phyloP scores from a whole-genome alignment of 2,797 vertebrate genomes.

The Cuculus canorus region DNA sequence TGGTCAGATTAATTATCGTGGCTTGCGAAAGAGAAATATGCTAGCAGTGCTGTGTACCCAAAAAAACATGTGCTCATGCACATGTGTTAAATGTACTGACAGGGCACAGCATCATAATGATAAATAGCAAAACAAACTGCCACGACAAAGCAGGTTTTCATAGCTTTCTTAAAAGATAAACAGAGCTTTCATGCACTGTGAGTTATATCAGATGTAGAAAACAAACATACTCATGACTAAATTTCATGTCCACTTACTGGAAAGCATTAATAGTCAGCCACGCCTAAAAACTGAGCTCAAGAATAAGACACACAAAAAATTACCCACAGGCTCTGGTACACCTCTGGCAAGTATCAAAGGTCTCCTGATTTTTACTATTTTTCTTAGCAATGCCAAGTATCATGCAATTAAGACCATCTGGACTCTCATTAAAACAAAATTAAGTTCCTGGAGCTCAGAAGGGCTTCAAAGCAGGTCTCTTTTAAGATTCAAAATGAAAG shows the following conservation, averaged over 20 bases:
- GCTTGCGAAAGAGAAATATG: not conserved
- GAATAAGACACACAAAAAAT: not conserved
- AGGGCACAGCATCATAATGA: not conserved
- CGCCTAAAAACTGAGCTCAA: slow-evolving; percentile 27
- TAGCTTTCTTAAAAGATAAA: slow-evolving; percentile 18
- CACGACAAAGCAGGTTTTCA: slow-evolving; percentile 1
- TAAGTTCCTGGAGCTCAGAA: not conserved
- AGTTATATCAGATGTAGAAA: slow-evolving; percentile 9
- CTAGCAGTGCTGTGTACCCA: not conserved
- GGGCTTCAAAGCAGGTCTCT: slow-evolving; percentile 38
- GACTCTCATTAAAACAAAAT: slow-evolving; percentile 50
- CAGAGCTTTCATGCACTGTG: not conserved
- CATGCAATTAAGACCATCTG: slow-evolving; percentile 53
- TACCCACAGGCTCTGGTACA: not conserved
- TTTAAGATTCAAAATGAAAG: slow-evolving; percentile 39
- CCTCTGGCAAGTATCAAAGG: slow-evolving; percentile 33
- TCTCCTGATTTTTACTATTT: slow-evolving; percentile 20
- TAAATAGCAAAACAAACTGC: not conserved
- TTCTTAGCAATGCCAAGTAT: slow-evolving; percentile 46
- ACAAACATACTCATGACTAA: slow-evolving; percentile 2
- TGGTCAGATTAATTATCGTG: not conserved
- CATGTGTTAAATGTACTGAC: not conserved
- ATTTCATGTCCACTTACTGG: slow-evolving; percentile 18
- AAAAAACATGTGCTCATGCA: not conserved
- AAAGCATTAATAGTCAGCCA: slow-evolving; percentile 18